A percentile compares a stretch with the other conserved stretches of the same genome.
Conservation (phyloP, 1,140 invertebrate genomes). For the Mamestra configurata region DNA sequence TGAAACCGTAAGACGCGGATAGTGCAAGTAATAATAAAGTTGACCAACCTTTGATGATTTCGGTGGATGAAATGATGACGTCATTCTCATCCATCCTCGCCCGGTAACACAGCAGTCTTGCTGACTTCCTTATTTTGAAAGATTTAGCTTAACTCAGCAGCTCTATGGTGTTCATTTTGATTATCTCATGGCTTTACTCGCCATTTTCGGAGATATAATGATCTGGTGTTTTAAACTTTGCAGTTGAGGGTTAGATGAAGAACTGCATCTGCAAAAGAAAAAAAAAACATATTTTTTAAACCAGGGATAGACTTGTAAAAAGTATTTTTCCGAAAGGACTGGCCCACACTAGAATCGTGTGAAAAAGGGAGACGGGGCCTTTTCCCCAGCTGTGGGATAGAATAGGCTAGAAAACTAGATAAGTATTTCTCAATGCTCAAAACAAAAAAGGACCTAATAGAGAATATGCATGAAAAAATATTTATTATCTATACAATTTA, state of each 20-base stretch:
- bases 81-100: conserved; percentile 84
- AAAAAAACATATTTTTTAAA: no score
- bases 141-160: conserved; percentile 50
- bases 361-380: no score
- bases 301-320: no score
- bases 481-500: no score
- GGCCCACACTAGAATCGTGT: no score
- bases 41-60: conserved; percentile 83
- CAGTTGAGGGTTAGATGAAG: not conserved
- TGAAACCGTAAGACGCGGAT: not conserved
- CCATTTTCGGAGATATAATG: conserved; percentile 1
- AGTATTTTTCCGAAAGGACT: no score
- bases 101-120: conserved; percentile 79
- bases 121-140: conserved; percentile 80
- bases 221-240: not conserved
- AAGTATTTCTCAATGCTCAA: no score
- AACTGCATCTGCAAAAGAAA: not conserved
- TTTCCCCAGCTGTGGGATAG: no score
- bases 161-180: not conserved
- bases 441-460: no score
- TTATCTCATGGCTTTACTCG: not conserved
- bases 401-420: no score
- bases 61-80: conserved; percentile 84
- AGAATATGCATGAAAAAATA: no score
- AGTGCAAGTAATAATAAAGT: not conserved